Percentiles rank a stretch among this genome's conserved stretches.
Conservation (phyloP, 2,113 vertebrate species). For the Hydropotes inermis region DNA sequence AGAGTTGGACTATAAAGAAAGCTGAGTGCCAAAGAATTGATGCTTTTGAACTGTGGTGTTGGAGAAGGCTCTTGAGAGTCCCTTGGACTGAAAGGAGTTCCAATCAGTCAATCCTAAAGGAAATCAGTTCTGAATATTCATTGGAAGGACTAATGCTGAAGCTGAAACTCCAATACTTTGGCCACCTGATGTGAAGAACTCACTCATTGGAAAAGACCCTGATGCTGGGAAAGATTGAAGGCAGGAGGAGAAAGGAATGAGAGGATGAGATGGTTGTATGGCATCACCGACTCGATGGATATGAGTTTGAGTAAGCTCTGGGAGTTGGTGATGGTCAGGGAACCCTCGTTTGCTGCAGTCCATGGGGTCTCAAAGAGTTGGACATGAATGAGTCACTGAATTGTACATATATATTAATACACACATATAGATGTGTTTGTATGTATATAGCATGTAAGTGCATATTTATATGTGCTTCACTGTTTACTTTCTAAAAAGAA, state of each 20-base stretch:
- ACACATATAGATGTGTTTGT: neutral
- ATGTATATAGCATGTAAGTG: neutral
- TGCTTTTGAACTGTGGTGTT: neutral
- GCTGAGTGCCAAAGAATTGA: fast-evolving
- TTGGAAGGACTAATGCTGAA: neutral
- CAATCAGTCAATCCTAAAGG: neutral
- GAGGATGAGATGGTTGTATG: neutral
- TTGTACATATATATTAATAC: neutral
- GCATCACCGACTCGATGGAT: neutral
- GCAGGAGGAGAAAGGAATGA: neutral
- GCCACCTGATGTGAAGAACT: neutral
- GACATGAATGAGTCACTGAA: neutral
- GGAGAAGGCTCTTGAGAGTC: neutral
- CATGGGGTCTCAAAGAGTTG: neutral
- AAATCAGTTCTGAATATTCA: neutral
- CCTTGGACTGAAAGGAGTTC: neutral
- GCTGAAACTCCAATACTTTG: neutral
- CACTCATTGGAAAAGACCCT: neutral
- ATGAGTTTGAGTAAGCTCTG: neutral
- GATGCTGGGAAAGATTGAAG: neutral
- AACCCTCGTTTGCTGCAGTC: neutral
- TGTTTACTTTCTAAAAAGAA: constrained; percentile 23
- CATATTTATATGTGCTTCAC: neutral
- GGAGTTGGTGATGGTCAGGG: neutral
- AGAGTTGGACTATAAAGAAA: neutral